These are phyloP conservation scores for Gorsachius goisagi DNA, from an alignment of 2,113 vertebrate genomes.

Conservation along the genomic window DNA sequence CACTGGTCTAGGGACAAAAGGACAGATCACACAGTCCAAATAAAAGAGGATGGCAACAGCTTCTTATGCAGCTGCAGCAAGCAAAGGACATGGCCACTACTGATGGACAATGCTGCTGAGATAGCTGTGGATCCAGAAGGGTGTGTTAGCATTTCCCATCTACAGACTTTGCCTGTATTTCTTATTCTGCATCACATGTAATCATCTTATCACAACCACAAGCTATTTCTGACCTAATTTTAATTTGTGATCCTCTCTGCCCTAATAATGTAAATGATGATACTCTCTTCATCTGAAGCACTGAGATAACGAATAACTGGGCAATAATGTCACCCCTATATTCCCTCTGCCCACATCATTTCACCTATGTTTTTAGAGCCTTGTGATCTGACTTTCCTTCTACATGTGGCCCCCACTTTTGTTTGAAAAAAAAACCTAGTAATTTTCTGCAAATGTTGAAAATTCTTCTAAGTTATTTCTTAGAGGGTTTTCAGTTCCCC, in stretches of 20 bases:
- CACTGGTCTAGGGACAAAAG: background rate
- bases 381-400: background rate
- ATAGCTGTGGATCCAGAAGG: background rate
- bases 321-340: background rate
- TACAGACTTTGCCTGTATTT: background rate
- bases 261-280: background rate
- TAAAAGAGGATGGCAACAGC: background rate
- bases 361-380: background rate
- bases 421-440: background rate
- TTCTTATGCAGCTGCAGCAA: background rate
- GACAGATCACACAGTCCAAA: fast-evolving
- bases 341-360: background rate
- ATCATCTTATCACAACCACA: background rate
- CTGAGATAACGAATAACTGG: background rate
- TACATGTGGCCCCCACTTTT: background rate
- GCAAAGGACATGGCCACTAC: background rate
- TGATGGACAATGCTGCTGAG: background rate
- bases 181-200: background rate
- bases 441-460: background rate
- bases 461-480: background rate
- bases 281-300: background rate
- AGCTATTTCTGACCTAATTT: background rate
- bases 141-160: background rate
- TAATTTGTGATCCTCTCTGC: background rate
- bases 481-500: background rate